phyloP scores from a whole-genome alignment of 2,113 vertebrate species.

The Poeciliopsis occidentalis region DNA sequence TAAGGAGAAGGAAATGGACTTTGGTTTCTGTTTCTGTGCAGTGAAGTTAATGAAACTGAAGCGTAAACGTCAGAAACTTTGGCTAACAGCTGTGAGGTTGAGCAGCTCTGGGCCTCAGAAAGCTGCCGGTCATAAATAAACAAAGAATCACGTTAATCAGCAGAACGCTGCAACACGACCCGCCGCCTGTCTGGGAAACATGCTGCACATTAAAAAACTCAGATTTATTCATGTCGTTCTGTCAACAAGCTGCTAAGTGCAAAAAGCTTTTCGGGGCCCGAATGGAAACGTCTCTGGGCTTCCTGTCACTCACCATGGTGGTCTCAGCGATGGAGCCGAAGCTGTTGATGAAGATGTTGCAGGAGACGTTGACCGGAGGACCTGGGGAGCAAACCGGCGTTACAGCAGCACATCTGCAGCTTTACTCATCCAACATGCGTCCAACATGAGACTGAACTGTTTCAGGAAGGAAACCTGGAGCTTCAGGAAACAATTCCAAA shows the following conservation, averaged over 20 bases:
- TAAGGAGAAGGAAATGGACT: background rate
- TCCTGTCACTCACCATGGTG: slow-evolving; percentile 86
- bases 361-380: slow-evolving; percentile 93
- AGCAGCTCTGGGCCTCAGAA: background rate
- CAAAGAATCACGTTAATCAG: background rate
- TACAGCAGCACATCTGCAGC: no score
- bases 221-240: background rate
- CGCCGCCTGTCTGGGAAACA: background rate
- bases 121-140: background rate
- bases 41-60: background rate
- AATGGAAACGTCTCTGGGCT: no score
- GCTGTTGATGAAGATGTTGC: slow-evolving; percentile 97
- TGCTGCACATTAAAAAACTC: background rate
- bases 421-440: no score
- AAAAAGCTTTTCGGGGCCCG: background rate
- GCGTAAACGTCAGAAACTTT: no score
- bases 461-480: background rate
- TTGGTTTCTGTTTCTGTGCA: background rate
- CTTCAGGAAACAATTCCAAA: no score
- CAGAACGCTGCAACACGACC: background rate
- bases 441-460: no score
- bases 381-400: slow-evolving; percentile 70
- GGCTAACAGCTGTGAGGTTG: background rate
- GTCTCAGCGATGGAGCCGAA: slow-evolving; percentile 96
- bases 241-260: background rate